Base-by-base conservation (phyloP, 2,113 vertebrate genomes). In the Notechis scutatus region DNA sequence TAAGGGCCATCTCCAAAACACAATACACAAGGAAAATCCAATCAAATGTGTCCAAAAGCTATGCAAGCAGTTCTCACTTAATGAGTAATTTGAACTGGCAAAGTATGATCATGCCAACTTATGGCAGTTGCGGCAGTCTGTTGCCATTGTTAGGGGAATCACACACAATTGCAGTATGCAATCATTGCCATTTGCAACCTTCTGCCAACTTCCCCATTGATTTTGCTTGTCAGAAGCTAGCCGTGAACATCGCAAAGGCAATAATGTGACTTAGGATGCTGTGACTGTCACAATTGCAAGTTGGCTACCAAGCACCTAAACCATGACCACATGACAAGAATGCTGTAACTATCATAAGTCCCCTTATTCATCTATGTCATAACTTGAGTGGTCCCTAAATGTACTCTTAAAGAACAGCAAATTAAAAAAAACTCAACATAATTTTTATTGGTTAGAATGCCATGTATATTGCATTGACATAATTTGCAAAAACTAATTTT, bases 361-460 rank as follows among this genome's bases (percentile, higher is more conserved):
- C 12, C 14, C 14, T 74, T 6, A 15, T 74, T 74, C 64, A 74
- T 34, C 64, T 34, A n/a, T 69, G 1, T 74, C 12, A 34, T 74
- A 74, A 74, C 14, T 18, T 18, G 11, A 64, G 11, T 74, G 69
- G 69, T 39, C 6, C 5, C 15, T 81, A 34, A 81, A 81, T 81
- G 15, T 81, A 7, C 69, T 39, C 34, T 18, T 57, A 87, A 89
- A 94, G 87, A 64, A 64, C 2, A 0, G 29, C 0, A 0, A 54
- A 89, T 50, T 59, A 52, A 34, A 21, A 0, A 29, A 11, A 90
- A 2, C 23, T 92, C 59, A 50, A 92, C 18, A n/a, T 6, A 91
- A 74, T 42, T 39, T 15, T 6, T 56, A 26, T 8, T 55, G 20
- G 47, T 85, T 85, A 59, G 15, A 90, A 64, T 86, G 5, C 23